Conservation (phyloP, 2,797 vertebrate species). For the Natrix natrix region DNA sequence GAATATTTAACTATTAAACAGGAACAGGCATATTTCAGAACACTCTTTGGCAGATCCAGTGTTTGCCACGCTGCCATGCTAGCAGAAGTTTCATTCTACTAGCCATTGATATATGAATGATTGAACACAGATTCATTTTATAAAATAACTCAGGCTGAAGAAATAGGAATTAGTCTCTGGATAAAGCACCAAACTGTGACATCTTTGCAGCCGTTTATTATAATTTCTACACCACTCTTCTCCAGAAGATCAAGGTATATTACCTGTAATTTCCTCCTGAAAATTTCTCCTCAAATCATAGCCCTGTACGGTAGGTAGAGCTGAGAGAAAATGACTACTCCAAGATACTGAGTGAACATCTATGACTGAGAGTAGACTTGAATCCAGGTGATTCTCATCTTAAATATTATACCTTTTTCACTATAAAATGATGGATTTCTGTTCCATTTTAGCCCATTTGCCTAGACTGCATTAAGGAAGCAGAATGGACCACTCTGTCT, state of each 20-base stretch:
- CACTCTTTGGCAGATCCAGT: background rate
- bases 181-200: background rate
- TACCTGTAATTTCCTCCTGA: background rate
- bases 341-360: background rate
- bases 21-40: background rate
- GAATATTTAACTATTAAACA: conserved; percentile 1
- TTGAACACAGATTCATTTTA: background rate
- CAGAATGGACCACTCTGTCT: background rate
- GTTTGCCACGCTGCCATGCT: background rate
- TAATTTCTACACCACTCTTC: background rate
- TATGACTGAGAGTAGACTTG: background rate
- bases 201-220: background rate
- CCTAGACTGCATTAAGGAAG: background rate
- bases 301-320: background rate
- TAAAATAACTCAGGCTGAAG: background rate
- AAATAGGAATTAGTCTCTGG: background rate
- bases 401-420: background rate
- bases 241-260: background rate
- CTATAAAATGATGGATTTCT: background rate
- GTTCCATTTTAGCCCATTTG: background rate
- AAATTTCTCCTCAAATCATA: background rate
- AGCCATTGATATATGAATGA: background rate
- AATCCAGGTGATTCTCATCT: background rate
- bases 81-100: background rate
- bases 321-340: background rate